Evolutionary conservation across 2,797 vertebrate genomes (phyloP).

Genomic region (Ambastaia sidthimunki): DNA sequence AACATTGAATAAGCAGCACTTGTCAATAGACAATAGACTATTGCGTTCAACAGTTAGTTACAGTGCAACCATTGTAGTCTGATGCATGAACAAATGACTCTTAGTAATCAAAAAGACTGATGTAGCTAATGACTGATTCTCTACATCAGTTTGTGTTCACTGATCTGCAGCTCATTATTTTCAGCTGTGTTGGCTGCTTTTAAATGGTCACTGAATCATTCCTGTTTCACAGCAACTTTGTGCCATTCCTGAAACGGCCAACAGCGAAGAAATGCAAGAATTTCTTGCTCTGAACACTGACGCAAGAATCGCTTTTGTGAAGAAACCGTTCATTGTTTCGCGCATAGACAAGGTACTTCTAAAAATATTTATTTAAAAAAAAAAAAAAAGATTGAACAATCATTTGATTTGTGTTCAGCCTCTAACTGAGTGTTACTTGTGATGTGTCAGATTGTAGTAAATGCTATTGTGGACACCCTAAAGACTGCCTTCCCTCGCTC

Average conservation of each 20-base stretch:
- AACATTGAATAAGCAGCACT: background rate
- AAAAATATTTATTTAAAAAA: no score
- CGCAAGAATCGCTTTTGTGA: constrained; percentile 94
- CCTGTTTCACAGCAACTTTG: constrained; percentile 87
- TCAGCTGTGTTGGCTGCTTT: background rate
- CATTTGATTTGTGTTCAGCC: background rate
- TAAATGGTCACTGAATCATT: background rate
- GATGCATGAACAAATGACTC: background rate
- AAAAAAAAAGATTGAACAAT: no score
- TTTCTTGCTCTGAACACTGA: constrained; percentile 97
- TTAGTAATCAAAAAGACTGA: background rate
- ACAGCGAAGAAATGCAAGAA: constrained; percentile 96
- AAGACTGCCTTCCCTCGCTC: constrained; percentile 96
- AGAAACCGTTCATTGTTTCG: constrained; percentile 94
- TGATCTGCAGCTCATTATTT: no score
- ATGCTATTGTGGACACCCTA: constrained; percentile 93
- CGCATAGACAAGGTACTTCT: constrained; percentile 93
- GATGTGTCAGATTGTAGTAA: constrained; percentile 87
- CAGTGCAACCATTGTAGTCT: background rate
- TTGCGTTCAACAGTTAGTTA: background rate
- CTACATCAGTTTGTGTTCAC: no score
- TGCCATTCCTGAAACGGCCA: constrained; percentile 88
- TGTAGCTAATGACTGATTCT: background rate
- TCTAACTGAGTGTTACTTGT: constrained; percentile 9
- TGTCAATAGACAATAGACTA: background rate